Evolutionary conservation across 1,140 invertebrate species (phyloP).

Genomic region (Macrosteles quadrilineatus): DNA sequence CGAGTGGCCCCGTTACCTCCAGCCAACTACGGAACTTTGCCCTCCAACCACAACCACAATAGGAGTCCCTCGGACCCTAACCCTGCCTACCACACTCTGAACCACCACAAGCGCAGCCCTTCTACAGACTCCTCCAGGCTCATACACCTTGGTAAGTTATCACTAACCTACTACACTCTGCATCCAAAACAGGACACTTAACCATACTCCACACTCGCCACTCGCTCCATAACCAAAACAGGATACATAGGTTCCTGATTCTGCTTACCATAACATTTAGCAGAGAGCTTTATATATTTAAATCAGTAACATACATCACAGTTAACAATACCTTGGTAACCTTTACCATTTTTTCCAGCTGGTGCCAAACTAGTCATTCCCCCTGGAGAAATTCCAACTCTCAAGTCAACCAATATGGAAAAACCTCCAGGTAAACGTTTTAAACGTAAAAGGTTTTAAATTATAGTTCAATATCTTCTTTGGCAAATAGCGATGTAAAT

Average conservation of each 20-base stretch:
- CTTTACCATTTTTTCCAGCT: conserved; percentile 48
- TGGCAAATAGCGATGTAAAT: no score
- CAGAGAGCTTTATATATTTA: no score
- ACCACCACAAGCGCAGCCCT: conserved; percentile 71
- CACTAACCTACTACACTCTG: no score
- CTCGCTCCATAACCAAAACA: no score
- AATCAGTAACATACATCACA: no score
- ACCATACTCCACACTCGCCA: no score
- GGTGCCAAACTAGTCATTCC: conserved; percentile 66
- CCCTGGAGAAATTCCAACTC: conserved; percentile 57
- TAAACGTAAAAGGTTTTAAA: no score
- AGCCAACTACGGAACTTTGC: conserved; percentile 62
- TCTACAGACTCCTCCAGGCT: conserved; percentile 65
- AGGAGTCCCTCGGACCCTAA: conserved; percentile 69
- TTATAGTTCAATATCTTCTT: no score
- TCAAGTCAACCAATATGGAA: conserved; percentile 49
- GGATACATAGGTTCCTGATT: no score
- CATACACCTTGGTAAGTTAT: conserved; percentile 52
- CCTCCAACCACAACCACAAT: conserved; percentile 60
- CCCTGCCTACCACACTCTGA: conserved; percentile 53
- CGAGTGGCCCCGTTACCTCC: conserved; percentile 75
- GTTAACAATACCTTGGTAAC: no score
- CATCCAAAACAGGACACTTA: no score
- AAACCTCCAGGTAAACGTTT: conserved; percentile 41
- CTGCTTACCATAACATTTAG: no score